Evolutionary conservation across 2,888 invertebrate species (phyloP).

Genomic region (Megastigmus dorsalis): DNA sequence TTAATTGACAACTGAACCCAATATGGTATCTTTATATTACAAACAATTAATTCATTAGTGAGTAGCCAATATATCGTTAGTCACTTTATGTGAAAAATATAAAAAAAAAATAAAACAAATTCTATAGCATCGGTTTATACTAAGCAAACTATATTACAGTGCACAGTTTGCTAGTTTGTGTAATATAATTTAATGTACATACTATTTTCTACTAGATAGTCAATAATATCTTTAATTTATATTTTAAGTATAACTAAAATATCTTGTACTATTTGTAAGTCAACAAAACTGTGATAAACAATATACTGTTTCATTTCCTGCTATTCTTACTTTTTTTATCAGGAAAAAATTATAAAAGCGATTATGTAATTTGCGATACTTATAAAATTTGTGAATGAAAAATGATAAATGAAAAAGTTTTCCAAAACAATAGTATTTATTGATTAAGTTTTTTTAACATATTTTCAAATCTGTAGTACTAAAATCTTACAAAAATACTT

Average conservation of each 20-base stretch:
- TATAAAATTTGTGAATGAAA: not conserved
- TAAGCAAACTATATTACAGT: too few relatives aligned
- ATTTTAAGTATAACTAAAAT: constrained; percentile 34
- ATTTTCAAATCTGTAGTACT: not conserved
- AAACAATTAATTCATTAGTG: too few relatives aligned
- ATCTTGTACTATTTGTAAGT: not conserved
- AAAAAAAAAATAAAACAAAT: too few relatives aligned
- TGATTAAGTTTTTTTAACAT: not conserved
- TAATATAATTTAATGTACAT: constrained; percentile 2
- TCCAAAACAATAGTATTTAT: too few relatives aligned
- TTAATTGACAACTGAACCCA: too few relatives aligned
- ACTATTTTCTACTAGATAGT: not conserved
- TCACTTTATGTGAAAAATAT: too few relatives aligned
- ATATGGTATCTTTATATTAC: too few relatives aligned
- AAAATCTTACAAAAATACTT: not conserved
- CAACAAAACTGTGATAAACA: constrained; percentile 4
- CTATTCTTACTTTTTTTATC: not conserved
- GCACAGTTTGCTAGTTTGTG: too few relatives aligned
- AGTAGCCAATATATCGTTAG: too few relatives aligned
- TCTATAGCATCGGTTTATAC: too few relatives aligned
- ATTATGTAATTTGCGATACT: too few relatives aligned
- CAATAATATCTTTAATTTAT: not conserved
- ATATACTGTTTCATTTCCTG: constrained; percentile 30
- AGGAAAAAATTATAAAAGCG: not conserved
- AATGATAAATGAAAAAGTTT: too few relatives aligned